Conservation (phyloP, 2,888 invertebrate species). For the Mythimna ferrago region DNA sequence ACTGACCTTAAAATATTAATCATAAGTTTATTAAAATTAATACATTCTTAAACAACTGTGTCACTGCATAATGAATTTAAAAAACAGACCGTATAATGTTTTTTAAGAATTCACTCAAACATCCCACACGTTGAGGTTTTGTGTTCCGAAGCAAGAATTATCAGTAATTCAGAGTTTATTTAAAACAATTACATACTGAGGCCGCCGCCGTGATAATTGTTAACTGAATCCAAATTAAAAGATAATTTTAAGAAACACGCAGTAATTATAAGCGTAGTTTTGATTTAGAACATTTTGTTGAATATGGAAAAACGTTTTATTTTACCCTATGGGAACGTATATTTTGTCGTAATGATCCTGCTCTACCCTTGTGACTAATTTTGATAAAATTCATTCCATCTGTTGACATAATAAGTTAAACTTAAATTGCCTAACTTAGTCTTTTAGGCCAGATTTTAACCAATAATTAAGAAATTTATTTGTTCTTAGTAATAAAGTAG, state of each 20-base stretch:
- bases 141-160: constrained; percentile 46
- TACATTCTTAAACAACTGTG: background rate
- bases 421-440: too few species aligned
- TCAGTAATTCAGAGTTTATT: constrained; percentile 11
- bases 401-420: too few species aligned
- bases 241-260: constrained; percentile 26
- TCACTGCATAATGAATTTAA: background rate
- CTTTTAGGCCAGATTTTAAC: too few species aligned
- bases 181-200: constrained; percentile 28
- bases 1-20: background rate
- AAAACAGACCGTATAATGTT: constrained; percentile 15
- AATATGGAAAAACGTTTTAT: too few species aligned
- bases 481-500: too few species aligned
- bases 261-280: constrained; percentile 9
- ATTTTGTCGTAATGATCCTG: too few species aligned
- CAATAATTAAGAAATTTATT: too few species aligned
- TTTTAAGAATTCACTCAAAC: constrained; percentile 6
- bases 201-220: constrained; percentile 27
- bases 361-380: too few species aligned
- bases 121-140: constrained; percentile 57
- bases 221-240: constrained; percentile 20
- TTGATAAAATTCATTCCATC: too few species aligned
- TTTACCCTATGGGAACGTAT: too few species aligned
- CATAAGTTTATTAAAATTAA: background rate
- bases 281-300: too few species aligned